phyloP scores from a whole-genome alignment of 2,113 vertebrate genomes.

The Callaeas wilsoni region DNA sequence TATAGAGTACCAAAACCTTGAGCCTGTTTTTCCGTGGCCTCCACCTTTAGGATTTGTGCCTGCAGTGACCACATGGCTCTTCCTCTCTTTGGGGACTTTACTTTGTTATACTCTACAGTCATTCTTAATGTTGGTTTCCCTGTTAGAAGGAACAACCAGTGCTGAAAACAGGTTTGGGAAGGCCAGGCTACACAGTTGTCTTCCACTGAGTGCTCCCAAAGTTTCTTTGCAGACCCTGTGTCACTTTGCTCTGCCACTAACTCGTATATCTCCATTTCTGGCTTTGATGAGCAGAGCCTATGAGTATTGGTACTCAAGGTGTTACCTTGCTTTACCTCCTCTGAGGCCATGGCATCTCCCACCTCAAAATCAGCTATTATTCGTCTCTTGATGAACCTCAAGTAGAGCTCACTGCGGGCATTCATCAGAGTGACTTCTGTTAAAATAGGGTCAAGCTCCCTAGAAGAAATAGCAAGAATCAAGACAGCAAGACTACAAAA shows the following conservation, averaged over 20 bases:
- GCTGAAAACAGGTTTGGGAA: not conserved
- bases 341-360: conserved; percentile 81
- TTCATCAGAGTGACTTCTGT: conserved; percentile 97
- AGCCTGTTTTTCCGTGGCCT: not conserved
- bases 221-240: not conserved
- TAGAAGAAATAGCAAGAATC: conserved; percentile 29
- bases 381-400: conserved; percentile 89
- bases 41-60: not conserved
- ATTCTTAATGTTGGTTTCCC: not conserved
- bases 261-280: not conserved
- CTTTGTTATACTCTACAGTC: not conserved
- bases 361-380: conserved; percentile 92
- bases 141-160: not conserved
- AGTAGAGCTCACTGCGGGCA: conserved; percentile 90
- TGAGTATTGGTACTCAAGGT: not conserved
- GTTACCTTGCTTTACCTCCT: conserved; percentile 88
- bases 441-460: conserved; percentile 92
- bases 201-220: not conserved
- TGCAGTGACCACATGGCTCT: not conserved
- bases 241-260: not conserved
- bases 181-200: not conserved
- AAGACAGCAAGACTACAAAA: not conserved
- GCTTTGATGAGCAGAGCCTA: not conserved
- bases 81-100: not conserved
- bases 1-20: not conserved